These are phyloP conservation scores for Tanypteryx hageni DNA, from an alignment of 2,888 invertebrate species.

Conservation along the genomic window DNA sequence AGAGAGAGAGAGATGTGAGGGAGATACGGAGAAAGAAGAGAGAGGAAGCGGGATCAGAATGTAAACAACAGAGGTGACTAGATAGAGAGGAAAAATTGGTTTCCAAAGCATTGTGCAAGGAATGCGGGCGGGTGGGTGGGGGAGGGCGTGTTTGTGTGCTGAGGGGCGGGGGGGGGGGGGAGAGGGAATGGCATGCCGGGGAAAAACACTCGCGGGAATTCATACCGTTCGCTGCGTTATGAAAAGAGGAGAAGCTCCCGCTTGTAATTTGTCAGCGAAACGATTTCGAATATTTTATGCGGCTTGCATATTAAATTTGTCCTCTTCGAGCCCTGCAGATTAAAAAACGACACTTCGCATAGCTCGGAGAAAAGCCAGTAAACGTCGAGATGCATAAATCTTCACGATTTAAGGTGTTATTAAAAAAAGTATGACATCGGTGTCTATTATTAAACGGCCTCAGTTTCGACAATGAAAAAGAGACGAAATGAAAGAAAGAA, in stretches of 20 bases:
- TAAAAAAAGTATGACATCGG: too few species aligned
- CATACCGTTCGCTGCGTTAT: background rate
- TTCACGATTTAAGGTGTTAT: background rate
- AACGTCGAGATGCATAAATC: background rate
- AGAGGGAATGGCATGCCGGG: background rate
- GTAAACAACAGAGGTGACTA: constrained; percentile 60
- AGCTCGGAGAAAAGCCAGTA: background rate
- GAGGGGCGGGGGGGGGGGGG: background rate
- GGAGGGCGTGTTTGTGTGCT: background rate
- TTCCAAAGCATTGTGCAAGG: constrained; percentile 36
- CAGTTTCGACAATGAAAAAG: too few species aligned
- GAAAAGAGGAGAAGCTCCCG: background rate
- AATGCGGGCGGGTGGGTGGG: background rate
- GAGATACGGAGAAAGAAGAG: background rate
- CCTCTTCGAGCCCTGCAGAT: background rate
- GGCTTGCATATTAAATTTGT: constrained; percentile 17
- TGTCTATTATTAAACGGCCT: too few species aligned
- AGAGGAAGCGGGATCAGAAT: constrained; percentile 22
- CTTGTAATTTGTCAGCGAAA: constrained; percentile 14
- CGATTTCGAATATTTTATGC: constrained; percentile 13
- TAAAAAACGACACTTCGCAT: background rate
- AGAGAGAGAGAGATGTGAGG: background rate
- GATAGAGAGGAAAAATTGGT: constrained; percentile 59
- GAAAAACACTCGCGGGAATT: constrained; percentile 18
- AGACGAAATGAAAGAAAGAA: too few species aligned